Conservation (phyloP, 2,113 vertebrate genomes). For the Grantiella picta region DNA sequence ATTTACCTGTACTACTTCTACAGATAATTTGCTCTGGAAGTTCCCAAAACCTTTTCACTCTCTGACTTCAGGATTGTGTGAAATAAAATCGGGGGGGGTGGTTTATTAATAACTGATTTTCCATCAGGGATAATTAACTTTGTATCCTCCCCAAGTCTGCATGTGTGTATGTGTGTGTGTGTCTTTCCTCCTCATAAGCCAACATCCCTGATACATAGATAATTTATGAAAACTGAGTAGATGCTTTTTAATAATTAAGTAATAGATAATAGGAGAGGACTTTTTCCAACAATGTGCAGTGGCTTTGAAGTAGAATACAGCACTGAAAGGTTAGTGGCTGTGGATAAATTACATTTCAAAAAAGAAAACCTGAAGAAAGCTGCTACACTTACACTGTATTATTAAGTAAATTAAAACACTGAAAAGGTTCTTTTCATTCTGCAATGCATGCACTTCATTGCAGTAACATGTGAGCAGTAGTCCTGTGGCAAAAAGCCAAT, state of each 20-base stretch:
- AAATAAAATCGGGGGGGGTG: neutral
- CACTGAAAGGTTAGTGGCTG: neutral
- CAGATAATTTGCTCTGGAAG: neutral
- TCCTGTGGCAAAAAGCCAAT: slow-evolving; percentile 40
- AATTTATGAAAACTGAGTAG: slow-evolving; percentile 80
- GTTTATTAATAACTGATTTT: slow-evolving; percentile 23
- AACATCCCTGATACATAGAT: slow-evolving; percentile 66
- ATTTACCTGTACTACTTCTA: neutral
- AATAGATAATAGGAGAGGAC: slow-evolving; percentile 66
- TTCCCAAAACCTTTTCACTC: neutral
- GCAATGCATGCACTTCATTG: neutral
- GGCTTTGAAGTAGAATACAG: slow-evolving; percentile 28
- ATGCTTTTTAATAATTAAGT: slow-evolving; percentile 78
- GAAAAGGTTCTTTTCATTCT: slow-evolving; percentile 38
- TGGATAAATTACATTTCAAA: neutral
- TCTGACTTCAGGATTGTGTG: neutral
- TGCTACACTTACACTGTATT: neutral
- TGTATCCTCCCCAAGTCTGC: neutral
- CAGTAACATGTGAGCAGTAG: neutral
- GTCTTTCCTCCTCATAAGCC: slow-evolving; percentile 22
- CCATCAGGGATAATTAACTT: slow-evolving; percentile 56
- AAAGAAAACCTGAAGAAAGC: slow-evolving; percentile 6
- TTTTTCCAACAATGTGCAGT: neutral
- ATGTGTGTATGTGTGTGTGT: neutral
- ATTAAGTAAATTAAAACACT: slow-evolving; percentile 16